phyloP scores from a whole-genome alignment of 2,888 invertebrate species.

The Hydraecia micacea region DNA sequence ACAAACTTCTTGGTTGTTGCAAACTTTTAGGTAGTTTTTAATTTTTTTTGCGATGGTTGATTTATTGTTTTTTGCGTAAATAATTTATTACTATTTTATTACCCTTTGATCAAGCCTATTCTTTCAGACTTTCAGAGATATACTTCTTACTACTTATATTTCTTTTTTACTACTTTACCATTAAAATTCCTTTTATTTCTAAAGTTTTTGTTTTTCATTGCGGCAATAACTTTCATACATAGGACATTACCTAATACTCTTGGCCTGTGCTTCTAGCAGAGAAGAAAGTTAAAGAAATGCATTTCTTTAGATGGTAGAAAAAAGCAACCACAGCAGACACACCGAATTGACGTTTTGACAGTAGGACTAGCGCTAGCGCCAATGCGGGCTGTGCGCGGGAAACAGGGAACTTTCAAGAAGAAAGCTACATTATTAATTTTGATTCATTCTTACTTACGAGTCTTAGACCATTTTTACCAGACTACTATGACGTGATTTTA shows the following conservation, averaged over 20 bases:
- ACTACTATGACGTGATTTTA: neutral
- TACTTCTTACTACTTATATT: neutral
- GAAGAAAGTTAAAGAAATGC: too few relatives aligned
- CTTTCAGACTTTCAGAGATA: neutral
- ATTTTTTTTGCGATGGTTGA: neutral
- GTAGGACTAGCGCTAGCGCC: neutral
- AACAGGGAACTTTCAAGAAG: conserved; percentile 7
- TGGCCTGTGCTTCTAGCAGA: neutral
- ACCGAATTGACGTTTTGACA: neutral
- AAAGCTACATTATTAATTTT: neutral
- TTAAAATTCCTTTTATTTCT: neutral
- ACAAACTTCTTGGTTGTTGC: neutral
- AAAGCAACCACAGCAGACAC: neutral
- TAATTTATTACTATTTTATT: neutral
- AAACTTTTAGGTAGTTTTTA: neutral
- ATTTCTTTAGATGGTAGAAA: neutral
- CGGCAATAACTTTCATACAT: neutral
- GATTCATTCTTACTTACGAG: neutral
- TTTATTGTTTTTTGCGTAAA: neutral
- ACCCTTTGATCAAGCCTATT: neutral
- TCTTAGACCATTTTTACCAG: neutral
- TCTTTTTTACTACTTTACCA: neutral
- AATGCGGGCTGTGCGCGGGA: neutral
- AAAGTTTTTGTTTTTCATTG: too few relatives aligned
- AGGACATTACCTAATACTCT: neutral